Percentiles rank a stretch among this genome's conserved stretches.
Evolutionary conservation across 2,797 vertebrate genomes (phyloP).

Genomic region (Labeo calbasu): DNA sequence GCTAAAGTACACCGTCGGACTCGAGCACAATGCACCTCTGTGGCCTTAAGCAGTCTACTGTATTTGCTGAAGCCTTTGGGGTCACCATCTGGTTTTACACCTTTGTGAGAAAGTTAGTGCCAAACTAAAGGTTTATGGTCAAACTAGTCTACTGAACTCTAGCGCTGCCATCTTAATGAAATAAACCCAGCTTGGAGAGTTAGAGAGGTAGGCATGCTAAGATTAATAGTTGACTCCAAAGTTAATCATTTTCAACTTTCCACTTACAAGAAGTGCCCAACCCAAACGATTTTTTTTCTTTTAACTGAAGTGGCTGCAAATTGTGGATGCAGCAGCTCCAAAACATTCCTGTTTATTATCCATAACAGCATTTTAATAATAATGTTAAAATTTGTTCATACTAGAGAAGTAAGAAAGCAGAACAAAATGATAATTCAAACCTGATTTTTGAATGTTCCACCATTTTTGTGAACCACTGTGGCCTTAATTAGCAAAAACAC

Average conservation of each 20-base stretch:
- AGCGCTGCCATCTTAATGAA: slow-evolving; percentile 50
- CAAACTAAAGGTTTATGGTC: not conserved
- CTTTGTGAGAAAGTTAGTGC: not conserved
- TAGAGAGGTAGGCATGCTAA: not conserved
- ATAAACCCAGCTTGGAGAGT: not conserved
- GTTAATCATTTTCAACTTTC: not conserved
- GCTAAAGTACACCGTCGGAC: slow-evolving; percentile 4
- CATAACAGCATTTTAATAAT: not conserved
- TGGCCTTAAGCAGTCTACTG: slow-evolving; percentile 20
- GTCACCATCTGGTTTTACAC: not conserved
- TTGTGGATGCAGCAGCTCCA: not conserved
- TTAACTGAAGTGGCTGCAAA: not conserved
- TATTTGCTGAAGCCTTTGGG: not conserved
- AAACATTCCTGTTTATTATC: slow-evolving; percentile 14
- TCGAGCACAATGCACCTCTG: slow-evolving; percentile 1
- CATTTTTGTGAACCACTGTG: slow-evolving; percentile 49
- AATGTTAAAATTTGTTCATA: not conserved
- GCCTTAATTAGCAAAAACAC: slow-evolving; percentile 37
- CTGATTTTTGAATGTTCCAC: slow-evolving; percentile 11
- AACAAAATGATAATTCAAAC: not conserved
- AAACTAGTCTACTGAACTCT: not conserved
- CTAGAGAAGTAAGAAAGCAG: not conserved
- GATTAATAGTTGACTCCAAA: not conserved
- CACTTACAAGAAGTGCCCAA: not conserved
- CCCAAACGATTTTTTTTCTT: not conserved